Evolutionary conservation across 1,140 invertebrate genomes (phyloP), one percentile per base, ranked within the genome.

Genomic region (Globodera ellingtonae): DNA sequence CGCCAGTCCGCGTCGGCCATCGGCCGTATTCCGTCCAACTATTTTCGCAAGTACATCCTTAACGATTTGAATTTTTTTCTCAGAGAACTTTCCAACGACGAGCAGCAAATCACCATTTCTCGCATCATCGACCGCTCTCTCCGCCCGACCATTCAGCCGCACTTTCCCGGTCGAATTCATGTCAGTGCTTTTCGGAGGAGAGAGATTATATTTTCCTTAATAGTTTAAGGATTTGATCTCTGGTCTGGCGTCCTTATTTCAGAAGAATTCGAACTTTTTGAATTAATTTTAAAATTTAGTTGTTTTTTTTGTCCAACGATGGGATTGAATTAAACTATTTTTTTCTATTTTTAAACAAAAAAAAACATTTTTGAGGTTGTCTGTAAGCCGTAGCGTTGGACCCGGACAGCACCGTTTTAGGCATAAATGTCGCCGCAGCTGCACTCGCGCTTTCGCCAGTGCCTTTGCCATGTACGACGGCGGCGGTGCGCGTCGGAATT

Each of bases 1-100:
- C 90, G 94, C 67, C 94, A 97, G 88, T 98, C 98, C 91, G 94
- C 95, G 44, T 94, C 96, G 2, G 96, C 97, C 4, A 95, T 95
- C 65, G 97, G 96, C 35, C 91, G 96, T 80, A 99, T 99, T 89
- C 97, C 97, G 3, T 98, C 94, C 44, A 99, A 98, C 91, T 97
- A 94, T 90, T 91, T 98, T 66, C 92, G 95, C 48, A 92, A 95
- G 86, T 97, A 84, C 46, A 13, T 75, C 7, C 56, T n/a, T 18
- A 65, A 18, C 24, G 79, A 84, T 72, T 70, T 75, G 44, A 67
- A 13, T 59, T 59, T 15, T n/a, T 15, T 24, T 18, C 5, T 3
- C 72, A 74, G 72, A 65, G 72, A 65, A 15, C 7, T 74, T 65
- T 66, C 75, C 75, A 48, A 52, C 48, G 76, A 24, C 13, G 78